Percentiles rank a stretch among this genome's conserved stretches.
phyloP scores from a whole-genome alignment of 2,113 vertebrate species.

The Chloebia gouldiae region DNA sequence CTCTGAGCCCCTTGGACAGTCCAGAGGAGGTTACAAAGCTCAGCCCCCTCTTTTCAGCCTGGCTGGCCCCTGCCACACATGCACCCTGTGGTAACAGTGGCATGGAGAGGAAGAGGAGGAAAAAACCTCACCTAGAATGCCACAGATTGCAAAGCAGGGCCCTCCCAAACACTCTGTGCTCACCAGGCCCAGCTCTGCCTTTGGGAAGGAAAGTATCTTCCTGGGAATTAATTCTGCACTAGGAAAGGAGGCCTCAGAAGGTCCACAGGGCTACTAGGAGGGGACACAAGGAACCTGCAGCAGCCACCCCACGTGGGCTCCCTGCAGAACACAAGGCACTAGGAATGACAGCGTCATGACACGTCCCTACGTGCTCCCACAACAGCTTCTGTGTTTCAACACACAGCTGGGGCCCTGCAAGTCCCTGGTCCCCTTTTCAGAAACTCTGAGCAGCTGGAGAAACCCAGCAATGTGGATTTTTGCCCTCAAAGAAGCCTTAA shows the following conservation, averaged over 20 bases:
- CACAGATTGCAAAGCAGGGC: background rate
- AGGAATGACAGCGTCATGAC: fast-evolving
- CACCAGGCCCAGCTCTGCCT: background rate
- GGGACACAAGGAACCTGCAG: background rate
- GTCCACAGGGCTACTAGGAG: background rate
- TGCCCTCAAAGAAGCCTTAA: background rate
- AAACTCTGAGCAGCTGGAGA: background rate
- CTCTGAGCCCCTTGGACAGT: background rate
- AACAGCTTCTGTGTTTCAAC: too few species aligned
- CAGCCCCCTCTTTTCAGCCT: background rate
- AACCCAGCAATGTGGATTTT: background rate
- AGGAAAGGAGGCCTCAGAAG: background rate
- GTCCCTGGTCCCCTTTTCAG: background rate
- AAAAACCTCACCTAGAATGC: background rate
- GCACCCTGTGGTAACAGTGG: fast-evolving
- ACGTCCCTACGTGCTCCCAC: fast-evolving
- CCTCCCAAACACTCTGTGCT: background rate
- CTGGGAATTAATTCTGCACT: background rate
- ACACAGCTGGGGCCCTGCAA: background rate
- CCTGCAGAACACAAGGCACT: fast-evolving
- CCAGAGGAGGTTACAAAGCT: background rate
- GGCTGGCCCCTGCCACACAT: background rate
- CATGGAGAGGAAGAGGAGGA: background rate
- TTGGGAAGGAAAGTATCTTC: fast-evolving
- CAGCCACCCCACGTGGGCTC: fast-evolving